Base-by-base conservation (phyloP, 2,797 vertebrate genomes). In the Setipinna tenuifilis region DNA sequence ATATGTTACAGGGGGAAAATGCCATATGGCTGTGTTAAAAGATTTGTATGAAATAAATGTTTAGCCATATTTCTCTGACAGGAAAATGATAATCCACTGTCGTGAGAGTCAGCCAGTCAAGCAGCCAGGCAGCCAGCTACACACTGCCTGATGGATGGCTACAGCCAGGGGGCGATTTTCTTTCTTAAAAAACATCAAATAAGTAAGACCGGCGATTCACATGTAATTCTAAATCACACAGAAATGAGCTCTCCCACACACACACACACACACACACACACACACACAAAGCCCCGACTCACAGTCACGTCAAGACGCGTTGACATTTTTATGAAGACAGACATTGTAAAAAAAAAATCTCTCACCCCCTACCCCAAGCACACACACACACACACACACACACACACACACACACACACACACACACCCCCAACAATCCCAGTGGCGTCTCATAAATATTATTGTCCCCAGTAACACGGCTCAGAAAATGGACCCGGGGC, bases 401-500 rank as follows among this genome's bases (percentile, higher is more conserved):
- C n/a, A n/a, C n/a, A n/a, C n/a, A n/a, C n/a, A n/a, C n/a, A n/a
- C n/a, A n/a, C n/a, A n/a, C n/a, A n/a, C n/a, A n/a, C n/a, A n/a
- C n/a, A n/a, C 28, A 14, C 68, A n/a, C 25, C 16, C 71, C 35
- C 35, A 6, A 78, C 35, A 6, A 78, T 89, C 84, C 89, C 90
- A 90, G 84, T 89, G 92, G 89, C 92, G 91, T 87, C 86, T 90
- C 90, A 92, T 94, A 93, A 93, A 95, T 94, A 93, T 94, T 89
- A 93, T 93, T 90, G 88, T 90, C 90, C 68, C 68, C 83, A 35
- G 87, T 88, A 92, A 91, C 28, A 90, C 88, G 84, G 88, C 91
- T 87, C 93, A 92, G 90, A 93, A 92, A 93, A 90, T 92, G 92
- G 31, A 91, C 89, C 11, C 91, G 91, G 89, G 91, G 89, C 85